Conservation (phyloP, 2,888 invertebrate species). For the Thymelicus sylvestris region DNA sequence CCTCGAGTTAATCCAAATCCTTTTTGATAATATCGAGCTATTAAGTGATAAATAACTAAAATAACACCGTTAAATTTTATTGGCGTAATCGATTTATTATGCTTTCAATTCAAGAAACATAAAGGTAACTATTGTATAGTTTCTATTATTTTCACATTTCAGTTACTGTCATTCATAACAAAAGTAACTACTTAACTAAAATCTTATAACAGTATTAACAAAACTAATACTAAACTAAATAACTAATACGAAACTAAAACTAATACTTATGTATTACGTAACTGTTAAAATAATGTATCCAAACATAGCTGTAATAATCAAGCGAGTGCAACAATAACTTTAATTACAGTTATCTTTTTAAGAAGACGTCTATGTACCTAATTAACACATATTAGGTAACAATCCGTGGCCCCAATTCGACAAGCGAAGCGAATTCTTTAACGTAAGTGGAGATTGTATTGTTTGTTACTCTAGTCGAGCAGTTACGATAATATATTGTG, state of each 20-base stretch:
- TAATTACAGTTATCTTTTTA: background rate
- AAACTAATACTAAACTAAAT: no score
- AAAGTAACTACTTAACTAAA: background rate
- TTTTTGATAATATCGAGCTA: no score
- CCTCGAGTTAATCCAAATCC: no score
- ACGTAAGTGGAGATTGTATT: slow-evolving; percentile 20
- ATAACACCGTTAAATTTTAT: no score
- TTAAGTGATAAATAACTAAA: no score
- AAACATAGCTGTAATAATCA: background rate
- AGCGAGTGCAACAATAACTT: background rate
- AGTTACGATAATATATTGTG: slow-evolving; percentile 17
- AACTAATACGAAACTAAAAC: no score
- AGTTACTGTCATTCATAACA: no score
- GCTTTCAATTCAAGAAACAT: no score
- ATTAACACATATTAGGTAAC: slow-evolving; percentile 33
- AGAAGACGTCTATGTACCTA: slow-evolving; percentile 4
- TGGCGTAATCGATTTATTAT: no score
- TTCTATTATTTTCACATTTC: no score
- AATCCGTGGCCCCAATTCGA: slow-evolving; percentile 39
- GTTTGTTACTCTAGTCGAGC: slow-evolving; percentile 5
- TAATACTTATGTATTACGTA: background rate
- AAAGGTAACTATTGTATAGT: no score
- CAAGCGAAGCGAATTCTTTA: slow-evolving; percentile 37
- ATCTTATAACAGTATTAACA: background rate
- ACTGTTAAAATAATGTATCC: background rate